Evolutionary conservation across 2,888 invertebrate species (phyloP).

Genomic region (Hyppa rectilinea): DNA sequence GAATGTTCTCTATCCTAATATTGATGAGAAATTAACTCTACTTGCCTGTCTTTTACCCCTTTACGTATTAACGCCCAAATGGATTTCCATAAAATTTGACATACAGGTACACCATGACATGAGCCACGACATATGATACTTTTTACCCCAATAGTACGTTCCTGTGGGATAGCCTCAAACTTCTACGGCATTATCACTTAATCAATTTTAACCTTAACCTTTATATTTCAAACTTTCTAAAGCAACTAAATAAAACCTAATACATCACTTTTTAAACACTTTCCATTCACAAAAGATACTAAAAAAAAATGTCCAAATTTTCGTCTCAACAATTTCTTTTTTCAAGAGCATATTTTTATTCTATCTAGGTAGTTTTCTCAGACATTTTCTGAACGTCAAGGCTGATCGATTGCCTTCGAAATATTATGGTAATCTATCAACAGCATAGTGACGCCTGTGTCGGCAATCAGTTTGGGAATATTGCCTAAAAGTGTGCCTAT

Average conservation of each 20-base stretch:
- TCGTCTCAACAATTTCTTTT: not conserved
- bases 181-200: not conserved
- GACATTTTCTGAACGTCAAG: slow-evolving; percentile 59
- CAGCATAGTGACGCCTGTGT: slow-evolving; percentile 52
- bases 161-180: not conserved
- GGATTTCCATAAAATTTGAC: not conserved
- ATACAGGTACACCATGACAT: not conserved
- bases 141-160: not conserved
- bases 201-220: not conserved
- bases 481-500: slow-evolving; percentile 40
- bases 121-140: not conserved
- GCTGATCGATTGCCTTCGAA: slow-evolving; percentile 65
- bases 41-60: not conserved
- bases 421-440: slow-evolving; percentile 69
- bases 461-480: slow-evolving; percentile 59
- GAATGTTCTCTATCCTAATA: not conserved
- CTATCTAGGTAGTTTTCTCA: slow-evolving; percentile 42
- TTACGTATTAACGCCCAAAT: not conserved
- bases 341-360: slow-evolving; percentile 20
- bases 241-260: slow-evolving; percentile 2
- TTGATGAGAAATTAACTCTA: not conserved
- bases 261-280: slow-evolving; percentile 22
- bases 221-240: not conserved
- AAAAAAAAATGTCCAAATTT: slow-evolving; percentile 30
- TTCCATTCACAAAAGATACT: not conserved